Base-by-base conservation (phyloP, 2,797 vertebrate genomes). In the Centroberyx gerrardi region DNA sequence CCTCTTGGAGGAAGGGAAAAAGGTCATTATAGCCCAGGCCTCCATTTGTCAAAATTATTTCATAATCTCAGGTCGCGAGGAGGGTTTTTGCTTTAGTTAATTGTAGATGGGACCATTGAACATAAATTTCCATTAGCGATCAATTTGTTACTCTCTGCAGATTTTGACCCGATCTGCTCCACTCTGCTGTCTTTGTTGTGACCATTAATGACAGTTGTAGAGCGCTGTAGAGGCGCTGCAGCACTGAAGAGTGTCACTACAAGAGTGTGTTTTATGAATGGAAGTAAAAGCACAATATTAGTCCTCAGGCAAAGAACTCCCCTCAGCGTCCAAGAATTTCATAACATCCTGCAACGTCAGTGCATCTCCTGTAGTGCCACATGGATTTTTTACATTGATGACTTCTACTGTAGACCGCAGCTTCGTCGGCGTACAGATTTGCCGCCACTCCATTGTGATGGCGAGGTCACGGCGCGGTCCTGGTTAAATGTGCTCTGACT, bases 21-120 rank as follows among this genome's bases (percentile, higher is more conserved):
- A 93, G 93, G 95, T 94, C 90, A 91, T 95, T 94, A 93, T 59
- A 81, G 82, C 90, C 81, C 78, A 15, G 71, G 81, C 84, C 68
- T 82, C 90, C 88, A 95, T 95, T 95, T 94, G 84, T 95, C 95
- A 94, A 93, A 95, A 95, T 95, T 94, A 95, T 93, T 94, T 92
- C 72, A 90, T 93, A 93, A 93, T 95, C 88, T 91, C 70, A 62
- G 90, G 91, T 93, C 89, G 84, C 62, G 4, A 83, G 81, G 88
- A 91, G 82, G 90, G 91, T 88, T 94, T 95, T 92, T 92, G 81
- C 93, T 93, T 91, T 74, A 78, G 90, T 93, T 95, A 94, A 96
- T 95, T 95, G 92, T 80, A 87, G 88, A 90, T 80, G 27, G 72
- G 82, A 86, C 82, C 84, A 83, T 85, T 85, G 86, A 87, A 87